Conservation (phyloP, 2,113 vertebrate genomes). For the Tychaedon coryphoeus region DNA sequence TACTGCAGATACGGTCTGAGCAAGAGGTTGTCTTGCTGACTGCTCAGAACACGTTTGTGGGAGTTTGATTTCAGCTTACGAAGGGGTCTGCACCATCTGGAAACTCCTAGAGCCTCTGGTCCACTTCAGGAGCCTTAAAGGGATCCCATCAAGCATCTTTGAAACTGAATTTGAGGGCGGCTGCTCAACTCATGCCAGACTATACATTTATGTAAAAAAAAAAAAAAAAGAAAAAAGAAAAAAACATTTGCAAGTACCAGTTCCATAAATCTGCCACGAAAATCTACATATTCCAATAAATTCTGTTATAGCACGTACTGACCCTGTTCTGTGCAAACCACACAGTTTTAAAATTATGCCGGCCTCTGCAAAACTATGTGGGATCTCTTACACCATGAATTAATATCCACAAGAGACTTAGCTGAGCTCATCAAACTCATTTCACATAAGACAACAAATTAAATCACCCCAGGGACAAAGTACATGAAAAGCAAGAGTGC, state of each 20-base stretch:
- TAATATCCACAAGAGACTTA: conserved; percentile 77
- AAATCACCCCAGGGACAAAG: conserved; percentile 72
- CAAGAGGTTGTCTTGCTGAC: conserved; percentile 38
- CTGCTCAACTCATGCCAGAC: not conserved
- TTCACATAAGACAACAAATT: conserved; percentile 81
- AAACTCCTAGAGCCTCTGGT: not conserved
- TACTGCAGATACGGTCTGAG: not conserved
- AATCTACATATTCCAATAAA: not conserved
- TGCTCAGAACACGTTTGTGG: not conserved
- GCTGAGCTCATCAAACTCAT: conserved; percentile 81
- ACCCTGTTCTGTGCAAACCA: conserved; percentile 64
- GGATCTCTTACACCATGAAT: conserved; percentile 76
- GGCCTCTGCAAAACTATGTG: conserved; percentile 74
- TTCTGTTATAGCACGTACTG: not conserved
- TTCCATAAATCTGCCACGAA: not conserved
- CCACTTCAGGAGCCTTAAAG: not conserved
- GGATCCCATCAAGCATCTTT: not conserved
- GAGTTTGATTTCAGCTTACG: not conserved
- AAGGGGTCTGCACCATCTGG: conserved; percentile 14
- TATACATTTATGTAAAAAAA: not conserved
- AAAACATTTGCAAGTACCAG: not conserved
- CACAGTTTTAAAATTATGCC: conserved; percentile 62
- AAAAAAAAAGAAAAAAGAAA: not conserved
- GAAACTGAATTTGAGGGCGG: not conserved
- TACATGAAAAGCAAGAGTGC: conserved; percentile 63